Conservation (phyloP, 1,140 invertebrate genomes). For the Varroa destructor region DNA sequence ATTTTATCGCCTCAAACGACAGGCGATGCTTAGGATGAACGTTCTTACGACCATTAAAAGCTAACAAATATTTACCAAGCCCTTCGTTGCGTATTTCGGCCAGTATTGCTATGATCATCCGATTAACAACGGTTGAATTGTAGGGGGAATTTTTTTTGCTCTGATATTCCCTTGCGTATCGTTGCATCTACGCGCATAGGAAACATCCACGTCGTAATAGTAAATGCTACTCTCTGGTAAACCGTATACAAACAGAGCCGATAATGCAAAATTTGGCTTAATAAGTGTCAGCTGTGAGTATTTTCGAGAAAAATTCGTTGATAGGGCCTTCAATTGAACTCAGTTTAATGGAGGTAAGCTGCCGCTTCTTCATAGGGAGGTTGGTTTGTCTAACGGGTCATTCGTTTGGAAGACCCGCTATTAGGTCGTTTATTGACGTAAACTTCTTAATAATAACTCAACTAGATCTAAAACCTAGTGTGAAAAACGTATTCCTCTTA, state of each 20-base stretch:
- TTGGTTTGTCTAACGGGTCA: no score
- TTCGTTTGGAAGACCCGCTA: no score
- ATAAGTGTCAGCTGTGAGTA: no score
- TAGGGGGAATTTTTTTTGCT: not conserved
- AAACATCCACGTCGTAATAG: slow-evolving; percentile 15
- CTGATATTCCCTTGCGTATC: not conserved
- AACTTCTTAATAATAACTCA: no score
- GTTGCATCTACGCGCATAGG: not conserved
- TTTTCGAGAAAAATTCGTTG: no score
- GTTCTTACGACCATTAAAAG: slow-evolving; percentile 16
- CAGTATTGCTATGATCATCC: not conserved
- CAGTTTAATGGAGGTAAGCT: no score
- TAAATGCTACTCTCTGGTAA: not conserved
- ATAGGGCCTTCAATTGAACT: no score
- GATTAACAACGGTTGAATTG: slow-evolving; percentile 3
- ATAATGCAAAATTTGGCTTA: no score
- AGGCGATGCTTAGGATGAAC: not conserved
- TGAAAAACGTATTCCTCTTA: no score
- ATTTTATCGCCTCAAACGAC: not conserved
- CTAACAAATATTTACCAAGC: not conserved
- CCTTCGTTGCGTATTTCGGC: not conserved
- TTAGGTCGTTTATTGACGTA: no score
- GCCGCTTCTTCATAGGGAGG: no score
- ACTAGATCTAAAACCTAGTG: no score
- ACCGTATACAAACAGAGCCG: not conserved